A percentile compares a stretch with the other conserved stretches of the same genome.
phyloP scores from a whole-genome alignment of 2,113 vertebrate genomes.

The Tachuris rubrigastra region DNA sequence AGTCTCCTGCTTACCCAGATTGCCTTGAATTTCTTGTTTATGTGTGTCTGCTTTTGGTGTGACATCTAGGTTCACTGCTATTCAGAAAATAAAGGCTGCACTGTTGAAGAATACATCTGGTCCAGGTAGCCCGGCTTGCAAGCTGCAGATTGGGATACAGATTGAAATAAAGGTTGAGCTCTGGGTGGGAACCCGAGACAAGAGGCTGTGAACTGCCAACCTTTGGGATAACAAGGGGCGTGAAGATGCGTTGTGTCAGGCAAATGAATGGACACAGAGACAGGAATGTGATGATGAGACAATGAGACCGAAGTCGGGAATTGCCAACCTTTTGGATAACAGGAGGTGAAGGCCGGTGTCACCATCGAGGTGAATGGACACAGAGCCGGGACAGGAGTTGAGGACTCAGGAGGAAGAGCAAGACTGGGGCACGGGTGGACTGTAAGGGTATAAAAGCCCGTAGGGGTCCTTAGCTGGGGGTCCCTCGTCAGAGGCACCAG shows the following conservation, averaged over 20 bases:
- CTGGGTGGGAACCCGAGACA: rapidly evolving
- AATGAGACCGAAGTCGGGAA: too few relatives aligned
- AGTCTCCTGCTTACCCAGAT: neutral
- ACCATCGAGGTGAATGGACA: neutral
- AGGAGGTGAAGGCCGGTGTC: rapidly evolving
- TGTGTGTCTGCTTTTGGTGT: neutral
- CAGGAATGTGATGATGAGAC: too few relatives aligned
- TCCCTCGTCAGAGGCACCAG: rapidly evolving
- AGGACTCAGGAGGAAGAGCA: neutral
- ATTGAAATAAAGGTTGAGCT: neutral
- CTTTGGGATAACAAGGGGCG: neutral
- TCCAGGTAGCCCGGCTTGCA: neutral
- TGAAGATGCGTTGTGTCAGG: neutral
- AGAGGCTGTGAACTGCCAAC: neutral
- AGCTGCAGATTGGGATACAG: neutral
- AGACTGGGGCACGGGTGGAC: neutral
- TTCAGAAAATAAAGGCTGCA: neutral
- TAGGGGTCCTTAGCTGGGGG: rapidly evolving
- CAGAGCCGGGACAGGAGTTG: rapidly evolving
- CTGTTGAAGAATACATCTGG: neutral
- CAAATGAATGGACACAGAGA: neutral
- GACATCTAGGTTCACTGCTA: neutral
- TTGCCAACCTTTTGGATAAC: rapidly evolving
- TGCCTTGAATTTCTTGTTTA: neutral
- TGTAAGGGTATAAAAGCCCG: neutral